Base-by-base conservation (phyloP, 2,797 vertebrate species). In the Muraenolepis orangiensis region DNA sequence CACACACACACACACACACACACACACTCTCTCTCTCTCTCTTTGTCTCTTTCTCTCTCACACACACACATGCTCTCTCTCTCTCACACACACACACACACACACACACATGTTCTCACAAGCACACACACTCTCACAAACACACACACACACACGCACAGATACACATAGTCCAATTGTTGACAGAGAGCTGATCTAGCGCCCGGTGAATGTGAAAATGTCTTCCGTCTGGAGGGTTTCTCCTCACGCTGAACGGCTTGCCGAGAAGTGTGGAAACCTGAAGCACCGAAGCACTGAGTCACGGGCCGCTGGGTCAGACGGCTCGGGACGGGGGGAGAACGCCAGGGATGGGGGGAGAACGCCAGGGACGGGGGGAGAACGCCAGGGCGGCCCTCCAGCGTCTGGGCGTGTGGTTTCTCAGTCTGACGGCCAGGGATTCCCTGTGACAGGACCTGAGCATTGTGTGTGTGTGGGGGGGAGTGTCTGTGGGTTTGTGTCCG, bases 371-470 rank as follows among this genome's bases (percentile, higher is more conserved):
- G 51, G 18, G 10, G 51, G 6, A 23, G 51, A 57, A 57, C 51
- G 51, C 23, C 88, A 82, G 87, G 86, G 80, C 16, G 29, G 0
- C 26, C n/a, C n/a, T n/a, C n/a, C n/a, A 66, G 34, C 28, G 34
- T 70, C 14, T 26, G 34, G 36, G 20, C 13, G 32, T 70, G 69
- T 70, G 69, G 78, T 85, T 88, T 88, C 89, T 92, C 91, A 92
- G 79, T 80, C 81, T 72, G 84, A 82, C 80, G 73, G 79, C 75
- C 78, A 88, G 90, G 90, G 90, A 92, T 93, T 92, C 91, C 89
- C 89, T 91, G 82, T 89, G 93, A 92, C 91, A 91, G 89, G 89
- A 86, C 86, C 82, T 81, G 75, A 82, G 80, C 87, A 83, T 84
- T 88, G 79, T 13, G 30, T 66, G 72, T 67, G 72, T 88, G 79